A percentile compares a stretch with the other conserved stretches of the same genome.
Conservation (phyloP, 2,888 invertebrate genomes). For the Sclerodermus sp. region DNA sequence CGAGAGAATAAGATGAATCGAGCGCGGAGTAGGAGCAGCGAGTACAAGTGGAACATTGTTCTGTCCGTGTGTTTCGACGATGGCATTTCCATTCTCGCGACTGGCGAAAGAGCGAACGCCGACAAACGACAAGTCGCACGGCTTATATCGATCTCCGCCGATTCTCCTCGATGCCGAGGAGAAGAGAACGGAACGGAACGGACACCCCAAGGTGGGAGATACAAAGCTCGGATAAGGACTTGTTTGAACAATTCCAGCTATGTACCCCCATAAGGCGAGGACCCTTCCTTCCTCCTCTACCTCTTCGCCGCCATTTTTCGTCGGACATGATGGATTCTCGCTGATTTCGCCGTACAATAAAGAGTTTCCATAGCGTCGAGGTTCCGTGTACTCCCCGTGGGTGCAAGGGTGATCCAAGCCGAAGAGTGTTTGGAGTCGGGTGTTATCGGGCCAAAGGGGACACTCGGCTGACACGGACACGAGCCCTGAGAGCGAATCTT, state of each 20-base stretch:
- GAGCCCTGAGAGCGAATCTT: conserved; percentile 44
- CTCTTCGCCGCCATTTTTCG: no score
- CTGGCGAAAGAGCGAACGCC: conserved; percentile 7
- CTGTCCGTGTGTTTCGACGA: conserved; percentile 25
- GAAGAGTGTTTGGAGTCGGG: no score
- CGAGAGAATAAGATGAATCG: not conserved
- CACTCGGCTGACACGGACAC: conserved; percentile 37
- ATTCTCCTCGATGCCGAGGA: not conserved
- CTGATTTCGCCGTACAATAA: no score
- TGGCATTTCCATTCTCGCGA: conserved; percentile 34
- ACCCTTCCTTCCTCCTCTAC: no score
- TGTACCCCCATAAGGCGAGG: no score
- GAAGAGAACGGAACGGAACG: not conserved
- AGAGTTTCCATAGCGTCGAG: no score
- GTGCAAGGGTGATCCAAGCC: no score
- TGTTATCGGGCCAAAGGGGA: not conserved
- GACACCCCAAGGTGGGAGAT: not conserved
- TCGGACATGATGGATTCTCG: no score
- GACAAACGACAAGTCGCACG: conserved; percentile 25
- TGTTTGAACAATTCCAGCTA: no score
- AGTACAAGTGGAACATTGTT: conserved; percentile 31
- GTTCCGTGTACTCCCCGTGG: no score
- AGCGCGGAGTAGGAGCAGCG: conserved; percentile 11
- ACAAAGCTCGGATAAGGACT: not conserved
- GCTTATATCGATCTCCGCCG: not conserved